Evolutionary conservation across 2,888 invertebrate genomes (phyloP), one percentile per base, ranked within the genome.

Genomic region (Spilarctia lutea): DNA sequence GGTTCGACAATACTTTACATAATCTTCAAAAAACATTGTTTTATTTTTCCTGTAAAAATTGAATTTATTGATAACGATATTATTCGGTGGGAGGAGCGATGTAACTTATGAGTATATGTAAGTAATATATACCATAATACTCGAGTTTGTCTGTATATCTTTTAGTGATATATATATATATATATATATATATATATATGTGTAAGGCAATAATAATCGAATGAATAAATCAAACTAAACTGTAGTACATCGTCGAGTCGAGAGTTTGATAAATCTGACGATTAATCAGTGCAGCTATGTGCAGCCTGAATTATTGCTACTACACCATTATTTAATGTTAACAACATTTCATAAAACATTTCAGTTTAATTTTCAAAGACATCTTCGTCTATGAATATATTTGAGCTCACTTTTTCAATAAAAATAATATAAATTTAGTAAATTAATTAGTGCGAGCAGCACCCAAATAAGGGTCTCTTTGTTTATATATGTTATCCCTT

Each of bases 201-300:
- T n/a, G n/a, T n/a, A n/a, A n/a, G 66, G 65, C 63, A 73, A 78
- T 78, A 67, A 75, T 69, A 79, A 78, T 79, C 68, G 75, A 81
- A 81, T 56, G 60, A 74, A 83, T 84, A 78, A 75, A 85, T 83
- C 85, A 81, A 78, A 78, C 79, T 79, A 79, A 81, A 79, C 77
- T 73, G 67, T 75, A 70, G 75, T 81, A 79, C 75, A 78, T 80
- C 65, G 82, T 71, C 48, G 72, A 73, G 78, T 78, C 67, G 67
- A 67, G 73, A 75, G 79, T 83, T 85, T 85, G 84, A 85, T 79
- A 83, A 81, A 85, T 85, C 73, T 79, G 66, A 33, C 81, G 80
- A 85, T 85, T 85, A 84, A 81, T 85, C 84, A 81, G 75, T 75
- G 76, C 56, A 76, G 74, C 80, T 79, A 77, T 77, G 76, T 81